Evolutionary conservation across 2,888 invertebrate genomes (phyloP), one percentile per base, ranked within the genome.

Genomic region (Drosophila robusta): DNA sequence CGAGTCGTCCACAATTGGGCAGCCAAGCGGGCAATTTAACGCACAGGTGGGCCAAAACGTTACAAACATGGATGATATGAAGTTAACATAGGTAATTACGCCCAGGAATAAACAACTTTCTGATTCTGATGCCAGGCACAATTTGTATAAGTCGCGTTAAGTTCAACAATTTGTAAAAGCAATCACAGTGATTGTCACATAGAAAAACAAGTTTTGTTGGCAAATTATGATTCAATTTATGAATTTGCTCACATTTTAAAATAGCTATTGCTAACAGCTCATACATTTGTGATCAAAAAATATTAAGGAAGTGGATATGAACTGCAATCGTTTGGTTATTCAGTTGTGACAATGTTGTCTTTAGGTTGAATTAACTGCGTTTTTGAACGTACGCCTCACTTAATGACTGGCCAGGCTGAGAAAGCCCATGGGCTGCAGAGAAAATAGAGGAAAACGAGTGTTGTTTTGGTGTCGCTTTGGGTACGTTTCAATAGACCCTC

Each of bases 401-500:
- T 34, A 34, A 34, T 34, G 34, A 34, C 34, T 34, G 34, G 12
- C 34, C 34, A 4, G 0, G 12, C 34, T 34, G 34, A 12, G 34
- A 34, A 12, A 34, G 34, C 34, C 4, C 8, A 29, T 29, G 29
- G 34, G 34, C 5, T 11, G 34, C 34, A 12, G 34, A 34, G 34
- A 34, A 34, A 34, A 34, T 32, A 3, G 9, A 11, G 9, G 1
- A 11, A 32, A 29, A 8, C 7, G 8, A 8, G 29, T 9, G 12
- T 7, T 34, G 6, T 32, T 32, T 32, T 32, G 14, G 3, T 38
- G 8, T 14, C 14, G 38, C 8, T 16, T 38, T 8, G 8, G 14
- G 16, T 9, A 39, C 39, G 16, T 39, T 24, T 34, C 36, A 26
- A 42, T 42, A 42, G 5, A 45, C 69, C 70, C 85, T 80, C 85